Evolutionary conservation across 2,113 vertebrate genomes (phyloP).

Genomic region (Vombatus ursinus): DNA sequence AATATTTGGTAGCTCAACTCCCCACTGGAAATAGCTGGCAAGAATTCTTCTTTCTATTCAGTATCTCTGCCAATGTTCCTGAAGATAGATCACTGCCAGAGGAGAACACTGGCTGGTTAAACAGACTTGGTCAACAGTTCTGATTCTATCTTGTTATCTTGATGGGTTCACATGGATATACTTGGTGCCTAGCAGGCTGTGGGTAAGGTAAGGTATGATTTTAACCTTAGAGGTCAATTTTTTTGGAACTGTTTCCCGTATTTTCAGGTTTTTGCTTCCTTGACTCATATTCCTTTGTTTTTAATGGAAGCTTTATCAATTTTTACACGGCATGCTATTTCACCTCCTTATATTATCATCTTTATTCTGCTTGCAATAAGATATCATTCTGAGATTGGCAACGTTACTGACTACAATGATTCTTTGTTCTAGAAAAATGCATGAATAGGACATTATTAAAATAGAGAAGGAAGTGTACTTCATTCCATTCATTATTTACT

Average conservation of each 20-base stretch:
- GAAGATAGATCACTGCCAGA: conserved; percentile 28
- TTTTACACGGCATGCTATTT: conserved; percentile 64
- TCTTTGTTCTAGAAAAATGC: conserved; percentile 67
- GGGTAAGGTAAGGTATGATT: not conserved
- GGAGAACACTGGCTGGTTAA: conserved; percentile 39
- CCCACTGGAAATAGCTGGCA: conserved; percentile 64
- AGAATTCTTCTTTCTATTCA: conserved; percentile 38
- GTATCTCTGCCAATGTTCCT: conserved; percentile 51
- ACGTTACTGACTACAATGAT: conserved; percentile 68
- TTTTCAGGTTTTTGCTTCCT: conserved; percentile 55
- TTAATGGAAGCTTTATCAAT: conserved; percentile 68
- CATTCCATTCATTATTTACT: conserved; percentile 64
- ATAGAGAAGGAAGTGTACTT: conserved; percentile 68
- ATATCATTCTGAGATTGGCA: conserved; percentile 69
- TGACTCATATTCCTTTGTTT: conserved; percentile 59
- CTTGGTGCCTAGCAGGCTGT: conserved; percentile 9
- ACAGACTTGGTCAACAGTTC: conserved; percentile 37
- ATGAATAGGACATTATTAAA: conserved; percentile 75
- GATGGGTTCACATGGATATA: conserved; percentile 20
- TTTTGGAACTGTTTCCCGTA: conserved; percentile 31
- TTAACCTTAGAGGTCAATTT: conserved; percentile 39
- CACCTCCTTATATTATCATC: conserved; percentile 55
- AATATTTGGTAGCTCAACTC: conserved; percentile 73
- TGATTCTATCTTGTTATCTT: conserved; percentile 44
- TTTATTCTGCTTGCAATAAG: conserved; percentile 70